phyloP scores from a whole-genome alignment of 2,797 vertebrate genomes.

The Phrynocephalus vlangalii region DNA sequence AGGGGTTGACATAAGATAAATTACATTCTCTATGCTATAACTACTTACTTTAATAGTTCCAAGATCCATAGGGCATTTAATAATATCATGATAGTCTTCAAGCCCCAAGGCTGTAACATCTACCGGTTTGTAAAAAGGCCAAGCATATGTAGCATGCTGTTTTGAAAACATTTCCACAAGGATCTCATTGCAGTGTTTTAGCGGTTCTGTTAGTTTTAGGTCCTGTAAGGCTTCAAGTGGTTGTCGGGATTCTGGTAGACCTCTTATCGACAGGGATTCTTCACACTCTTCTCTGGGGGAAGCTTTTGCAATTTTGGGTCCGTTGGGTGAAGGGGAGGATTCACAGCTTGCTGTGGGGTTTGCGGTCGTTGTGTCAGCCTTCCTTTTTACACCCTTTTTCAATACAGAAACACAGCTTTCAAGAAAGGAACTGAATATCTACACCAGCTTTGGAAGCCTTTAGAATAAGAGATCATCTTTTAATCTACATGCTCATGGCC shows the following conservation, averaged over 20 bases:
- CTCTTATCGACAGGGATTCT: conserved; percentile 80
- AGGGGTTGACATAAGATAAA: background rate
- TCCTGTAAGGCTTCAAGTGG: conserved; percentile 71
- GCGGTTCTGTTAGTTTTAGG: conserved; percentile 77
- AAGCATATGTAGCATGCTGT: conserved; percentile 87
- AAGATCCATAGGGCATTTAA: conserved; percentile 89
- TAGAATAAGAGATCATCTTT: background rate
- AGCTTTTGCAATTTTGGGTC: conserved; percentile 68
- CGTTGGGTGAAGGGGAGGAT: conserved; percentile 60
- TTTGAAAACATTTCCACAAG: conserved; percentile 91
- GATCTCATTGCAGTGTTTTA: conserved; percentile 84
- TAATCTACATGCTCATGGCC: background rate
- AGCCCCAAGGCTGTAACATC: conserved; percentile 79
- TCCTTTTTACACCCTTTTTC: conserved; percentile 88
- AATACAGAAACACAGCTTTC: conserved; percentile 68
- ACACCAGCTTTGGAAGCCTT: background rate
- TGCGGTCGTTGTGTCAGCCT: conserved; percentile 82
- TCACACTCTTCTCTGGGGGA: conserved; percentile 65
- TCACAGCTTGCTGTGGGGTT: conserved; percentile 72
- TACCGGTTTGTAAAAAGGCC: conserved; percentile 90
- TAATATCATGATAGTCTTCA: conserved; percentile 82
- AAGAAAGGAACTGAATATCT: background rate
- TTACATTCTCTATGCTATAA: conserved; percentile 1
- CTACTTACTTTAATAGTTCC: conserved; percentile 86
- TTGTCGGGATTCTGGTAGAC: conserved; percentile 77